Percentiles rank a stretch among this genome's conserved stretches.
Conservation (phyloP, 2,113 vertebrate genomes). For the Falco punctatus region DNA sequence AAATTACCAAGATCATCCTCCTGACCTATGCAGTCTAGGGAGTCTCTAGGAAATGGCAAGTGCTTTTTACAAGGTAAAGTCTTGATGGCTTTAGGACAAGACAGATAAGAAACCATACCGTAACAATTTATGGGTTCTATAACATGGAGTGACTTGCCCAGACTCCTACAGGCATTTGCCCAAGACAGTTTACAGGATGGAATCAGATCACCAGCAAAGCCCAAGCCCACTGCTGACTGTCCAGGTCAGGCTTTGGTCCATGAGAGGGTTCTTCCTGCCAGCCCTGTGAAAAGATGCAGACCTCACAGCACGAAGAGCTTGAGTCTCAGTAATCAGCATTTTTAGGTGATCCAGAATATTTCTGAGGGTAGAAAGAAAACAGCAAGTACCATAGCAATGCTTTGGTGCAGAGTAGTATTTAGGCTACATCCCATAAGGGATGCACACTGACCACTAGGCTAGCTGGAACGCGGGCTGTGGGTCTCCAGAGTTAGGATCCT, state of each 20-base stretch:
- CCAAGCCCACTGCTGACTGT: background rate
- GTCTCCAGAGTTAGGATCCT: background rate
- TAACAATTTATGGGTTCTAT: background rate
- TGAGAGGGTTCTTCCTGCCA: background rate
- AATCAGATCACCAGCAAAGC: background rate
- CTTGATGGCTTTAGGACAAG: background rate
- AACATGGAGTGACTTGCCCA: background rate
- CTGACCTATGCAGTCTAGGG: background rate
- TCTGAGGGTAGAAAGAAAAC: background rate
- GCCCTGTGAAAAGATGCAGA: background rate
- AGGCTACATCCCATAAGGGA: background rate
- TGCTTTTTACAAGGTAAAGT: background rate
- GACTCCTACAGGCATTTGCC: background rate
- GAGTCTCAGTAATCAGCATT: background rate
- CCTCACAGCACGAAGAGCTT: background rate
- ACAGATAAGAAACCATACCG: background rate
- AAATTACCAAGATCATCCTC: background rate
- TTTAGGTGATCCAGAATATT: background rate
- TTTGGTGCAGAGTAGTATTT: background rate
- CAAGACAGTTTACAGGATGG: background rate
- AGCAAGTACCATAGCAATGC: fast-evolving
- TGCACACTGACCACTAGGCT: fast-evolving
- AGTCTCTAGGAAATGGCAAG: background rate
- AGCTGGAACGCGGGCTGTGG: fast-evolving
- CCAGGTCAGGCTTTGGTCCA: background rate